These are phyloP conservation scores for Neodiprion pinetum DNA, from an alignment of 1,140 invertebrate species.

Conservation along the genomic window DNA sequence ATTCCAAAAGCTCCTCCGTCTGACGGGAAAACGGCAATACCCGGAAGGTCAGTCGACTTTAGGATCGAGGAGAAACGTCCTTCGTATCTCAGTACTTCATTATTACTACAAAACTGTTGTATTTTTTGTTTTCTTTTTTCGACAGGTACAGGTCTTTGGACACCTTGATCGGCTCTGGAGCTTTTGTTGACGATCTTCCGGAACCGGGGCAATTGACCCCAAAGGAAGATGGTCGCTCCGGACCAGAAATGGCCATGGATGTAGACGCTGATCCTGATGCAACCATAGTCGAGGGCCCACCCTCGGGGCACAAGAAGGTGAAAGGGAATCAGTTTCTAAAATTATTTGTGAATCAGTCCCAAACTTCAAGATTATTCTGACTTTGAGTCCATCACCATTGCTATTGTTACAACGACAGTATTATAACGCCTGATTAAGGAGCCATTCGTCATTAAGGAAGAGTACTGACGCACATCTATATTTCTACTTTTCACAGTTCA, in stretches of 20 bases:
- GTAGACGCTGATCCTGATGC: not conserved
- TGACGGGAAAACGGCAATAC: not conserved
- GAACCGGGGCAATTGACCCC: not conserved
- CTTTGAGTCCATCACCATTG: too few relatives aligned
- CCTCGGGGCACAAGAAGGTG: not conserved
- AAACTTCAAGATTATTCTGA: too few relatives aligned
- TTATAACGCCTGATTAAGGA: too few relatives aligned
- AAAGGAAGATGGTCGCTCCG: not conserved
- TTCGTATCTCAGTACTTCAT: too few relatives aligned
- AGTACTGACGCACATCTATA: not conserved
- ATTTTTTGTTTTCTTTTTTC: not conserved
- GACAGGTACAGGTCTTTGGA: not conserved
- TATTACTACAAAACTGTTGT: too few relatives aligned
- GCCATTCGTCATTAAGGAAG: too few relatives aligned
- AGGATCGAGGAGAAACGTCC: too few relatives aligned
- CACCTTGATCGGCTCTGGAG: not conserved
- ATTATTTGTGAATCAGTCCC: too few relatives aligned
- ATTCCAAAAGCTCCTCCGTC: not conserved
- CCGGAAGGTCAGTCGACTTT: not conserved
- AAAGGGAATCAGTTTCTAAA: too few relatives aligned
- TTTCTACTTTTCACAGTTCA: constrained; percentile 5
- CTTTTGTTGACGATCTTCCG: not conserved
- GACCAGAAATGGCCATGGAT: not conserved
- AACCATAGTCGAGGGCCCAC: not conserved
- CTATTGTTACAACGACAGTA: too few relatives aligned